Conservation (phyloP, 1,140 invertebrate genomes). For the Aphidius ervi region DNA sequence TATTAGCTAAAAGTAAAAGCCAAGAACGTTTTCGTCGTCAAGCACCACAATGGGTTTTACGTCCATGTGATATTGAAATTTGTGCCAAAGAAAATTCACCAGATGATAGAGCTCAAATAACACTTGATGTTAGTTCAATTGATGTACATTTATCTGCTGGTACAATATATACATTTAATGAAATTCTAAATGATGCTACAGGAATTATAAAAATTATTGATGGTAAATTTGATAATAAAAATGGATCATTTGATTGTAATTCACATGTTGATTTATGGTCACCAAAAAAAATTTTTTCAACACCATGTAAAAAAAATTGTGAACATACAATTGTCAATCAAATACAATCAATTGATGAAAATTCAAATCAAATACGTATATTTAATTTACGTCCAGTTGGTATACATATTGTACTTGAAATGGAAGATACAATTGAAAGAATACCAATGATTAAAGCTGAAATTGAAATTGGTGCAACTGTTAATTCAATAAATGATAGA, state of each 20-base stretch:
- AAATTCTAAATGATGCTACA: constrained; percentile 44
- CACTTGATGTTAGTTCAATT: constrained; percentile 60
- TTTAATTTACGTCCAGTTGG: constrained; percentile 40
- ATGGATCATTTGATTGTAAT: constrained; percentile 27
- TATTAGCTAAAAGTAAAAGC: constrained; percentile 57
- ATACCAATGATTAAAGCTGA: constrained; percentile 41
- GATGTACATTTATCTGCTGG: constrained; percentile 71
- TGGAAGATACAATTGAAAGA: constrained; percentile 42
- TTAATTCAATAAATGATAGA: constrained; percentile 41
- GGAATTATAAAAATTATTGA: constrained; percentile 37
- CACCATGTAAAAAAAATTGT: constrained; percentile 35
- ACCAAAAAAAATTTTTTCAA: constrained; percentile 59
- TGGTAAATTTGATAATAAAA: constrained; percentile 31
- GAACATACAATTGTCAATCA: background rate
- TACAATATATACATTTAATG: constrained; percentile 65
- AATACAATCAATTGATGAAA: constrained; percentile 5
- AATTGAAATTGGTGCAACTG: constrained; percentile 30
- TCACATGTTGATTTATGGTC: constrained; percentile 69
- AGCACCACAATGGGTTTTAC: constrained; percentile 51
- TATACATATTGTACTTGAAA: constrained; percentile 38
- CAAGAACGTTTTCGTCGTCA: constrained; percentile 36
- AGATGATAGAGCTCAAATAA: constrained; percentile 62
- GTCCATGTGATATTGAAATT: constrained; percentile 71
- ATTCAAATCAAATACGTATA: constrained; percentile 26
- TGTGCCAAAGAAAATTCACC: constrained; percentile 58